phyloP scores from a whole-genome alignment of 2,113 vertebrate species.

The Hippoglossus stenolepis region DNA sequence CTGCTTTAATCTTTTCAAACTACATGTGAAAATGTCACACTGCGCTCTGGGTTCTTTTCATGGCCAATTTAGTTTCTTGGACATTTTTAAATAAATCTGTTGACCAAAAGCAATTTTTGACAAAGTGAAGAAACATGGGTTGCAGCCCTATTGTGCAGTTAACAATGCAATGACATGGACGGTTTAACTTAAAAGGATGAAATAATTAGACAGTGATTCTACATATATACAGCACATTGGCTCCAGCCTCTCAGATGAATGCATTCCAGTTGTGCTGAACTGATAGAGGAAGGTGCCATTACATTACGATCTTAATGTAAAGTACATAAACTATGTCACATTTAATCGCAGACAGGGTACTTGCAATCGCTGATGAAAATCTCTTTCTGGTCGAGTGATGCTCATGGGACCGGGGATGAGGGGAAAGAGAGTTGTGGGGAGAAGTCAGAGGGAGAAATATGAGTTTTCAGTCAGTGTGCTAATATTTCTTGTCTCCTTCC shows the following conservation, averaged over 20 bases:
- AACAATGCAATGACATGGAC: background rate
- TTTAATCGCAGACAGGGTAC: slow-evolving; percentile 29
- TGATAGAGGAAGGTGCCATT: background rate
- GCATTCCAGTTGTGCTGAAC: slow-evolving; percentile 8
- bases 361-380: slow-evolving; percentile 38
- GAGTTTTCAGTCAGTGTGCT: slow-evolving; percentile 31
- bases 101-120: background rate
- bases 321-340: slow-evolving; percentile 12
- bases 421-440: background rate
- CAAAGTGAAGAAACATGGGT: background rate
- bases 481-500: slow-evolving; percentile 49
- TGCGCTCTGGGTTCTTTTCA: too few species aligned
- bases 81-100: too few species aligned
- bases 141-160: background rate
- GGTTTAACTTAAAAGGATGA: background rate
- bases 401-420: slow-evolving; percentile 14
- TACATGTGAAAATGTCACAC: too few species aligned
- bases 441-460: slow-evolving; percentile 38
- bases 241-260: slow-evolving; percentile 25
- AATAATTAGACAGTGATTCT: background rate
- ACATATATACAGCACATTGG: slow-evolving; percentile 4
- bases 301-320: slow-evolving; percentile 7
- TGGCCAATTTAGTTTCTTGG: too few species aligned
- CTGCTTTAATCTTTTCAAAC: too few species aligned
- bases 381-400: slow-evolving; percentile 7